A percentile compares a stretch with the other conserved stretches of the same genome.
Conservation (phyloP, 35 echinoderm and acorn worm genomes). For the Acanthaster planci region DNA sequence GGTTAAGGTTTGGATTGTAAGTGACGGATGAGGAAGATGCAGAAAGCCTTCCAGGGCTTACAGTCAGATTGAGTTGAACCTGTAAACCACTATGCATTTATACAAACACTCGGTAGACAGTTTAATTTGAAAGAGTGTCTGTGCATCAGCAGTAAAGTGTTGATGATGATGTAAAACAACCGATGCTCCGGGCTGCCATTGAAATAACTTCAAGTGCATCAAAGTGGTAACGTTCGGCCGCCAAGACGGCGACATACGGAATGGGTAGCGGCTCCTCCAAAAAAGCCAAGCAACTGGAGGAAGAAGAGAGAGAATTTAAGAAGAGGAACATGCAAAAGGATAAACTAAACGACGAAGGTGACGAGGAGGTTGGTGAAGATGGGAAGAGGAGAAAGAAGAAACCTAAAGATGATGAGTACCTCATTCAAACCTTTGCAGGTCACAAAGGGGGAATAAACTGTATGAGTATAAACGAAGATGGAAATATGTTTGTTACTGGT, state of each 20-base stretch:
- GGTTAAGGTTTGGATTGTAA: background rate
- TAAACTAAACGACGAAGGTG: constrained; percentile 12
- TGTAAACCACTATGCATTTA: background rate
- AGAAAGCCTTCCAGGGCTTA: background rate
- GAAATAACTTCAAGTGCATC: background rate
- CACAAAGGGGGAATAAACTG: constrained; percentile 94
- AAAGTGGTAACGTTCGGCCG: background rate
- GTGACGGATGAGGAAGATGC: background rate
- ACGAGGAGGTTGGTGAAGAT: constrained; percentile 54
- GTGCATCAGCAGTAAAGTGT: too few relatives aligned
- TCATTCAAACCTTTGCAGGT: constrained; percentile 56
- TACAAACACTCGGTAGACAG: too few relatives aligned
- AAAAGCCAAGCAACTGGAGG: constrained; percentile 72
- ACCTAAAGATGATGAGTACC: constrained; percentile 58
- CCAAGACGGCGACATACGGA: background rate
- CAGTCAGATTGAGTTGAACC: background rate
- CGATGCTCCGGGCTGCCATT: background rate
- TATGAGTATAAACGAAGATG: constrained; percentile 84
- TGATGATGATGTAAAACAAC: background rate
- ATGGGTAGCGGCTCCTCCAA: constrained; percentile 87
- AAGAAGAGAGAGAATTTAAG: constrained; percentile 64
- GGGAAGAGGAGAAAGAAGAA: constrained; percentile 73
- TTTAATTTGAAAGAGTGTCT: too few relatives aligned
- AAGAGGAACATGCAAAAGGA: constrained; percentile 61
- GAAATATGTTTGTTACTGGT: constrained; percentile 75